Evolutionary conservation across 2,888 invertebrate genomes (phyloP).

Genomic region (Lordiphosa fenestrarum): DNA sequence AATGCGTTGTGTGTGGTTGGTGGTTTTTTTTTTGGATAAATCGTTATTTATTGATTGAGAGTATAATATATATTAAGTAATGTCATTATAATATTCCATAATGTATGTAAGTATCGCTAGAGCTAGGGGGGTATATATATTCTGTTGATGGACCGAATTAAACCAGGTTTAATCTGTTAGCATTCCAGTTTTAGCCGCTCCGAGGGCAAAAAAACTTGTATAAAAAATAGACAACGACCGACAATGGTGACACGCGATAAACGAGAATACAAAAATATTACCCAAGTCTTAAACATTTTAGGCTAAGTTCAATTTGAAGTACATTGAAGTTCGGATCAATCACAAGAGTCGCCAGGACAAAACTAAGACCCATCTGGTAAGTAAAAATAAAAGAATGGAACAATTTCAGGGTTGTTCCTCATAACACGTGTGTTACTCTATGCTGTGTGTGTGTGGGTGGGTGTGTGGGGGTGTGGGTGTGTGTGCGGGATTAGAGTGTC

Average conservation of each 20-base stretch:
- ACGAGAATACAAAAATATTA: neutral
- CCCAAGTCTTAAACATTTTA: neutral
- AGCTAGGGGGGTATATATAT: neutral
- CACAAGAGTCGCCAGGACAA: conserved; percentile 9
- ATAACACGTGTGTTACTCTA: too few relatives aligned
- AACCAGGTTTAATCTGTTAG: too few relatives aligned
- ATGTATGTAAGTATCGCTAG: neutral
- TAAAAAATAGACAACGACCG: too few relatives aligned
- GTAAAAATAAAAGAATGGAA: neutral
- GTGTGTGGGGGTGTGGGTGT: neutral
- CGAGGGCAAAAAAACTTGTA: too few relatives aligned
- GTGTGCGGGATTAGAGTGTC: conserved; percentile 40
- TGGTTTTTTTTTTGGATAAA: conserved; percentile 21
- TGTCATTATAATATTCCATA: conserved; percentile 22
- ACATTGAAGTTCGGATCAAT: conserved; percentile 8
- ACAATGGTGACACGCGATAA: too few relatives aligned
- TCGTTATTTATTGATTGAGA: conserved; percentile 18
- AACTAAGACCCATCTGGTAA: neutral
- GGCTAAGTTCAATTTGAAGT: conserved; percentile 6
- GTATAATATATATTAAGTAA: conserved; percentile 12
- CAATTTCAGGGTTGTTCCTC: too few relatives aligned
- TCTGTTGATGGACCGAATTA: too few relatives aligned
- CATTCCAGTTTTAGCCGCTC: too few relatives aligned
- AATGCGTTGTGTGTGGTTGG: neutral
- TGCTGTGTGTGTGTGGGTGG: neutral